phyloP scores from a whole-genome alignment of 1,140 invertebrate species.

The Dendroctonus valens region DNA sequence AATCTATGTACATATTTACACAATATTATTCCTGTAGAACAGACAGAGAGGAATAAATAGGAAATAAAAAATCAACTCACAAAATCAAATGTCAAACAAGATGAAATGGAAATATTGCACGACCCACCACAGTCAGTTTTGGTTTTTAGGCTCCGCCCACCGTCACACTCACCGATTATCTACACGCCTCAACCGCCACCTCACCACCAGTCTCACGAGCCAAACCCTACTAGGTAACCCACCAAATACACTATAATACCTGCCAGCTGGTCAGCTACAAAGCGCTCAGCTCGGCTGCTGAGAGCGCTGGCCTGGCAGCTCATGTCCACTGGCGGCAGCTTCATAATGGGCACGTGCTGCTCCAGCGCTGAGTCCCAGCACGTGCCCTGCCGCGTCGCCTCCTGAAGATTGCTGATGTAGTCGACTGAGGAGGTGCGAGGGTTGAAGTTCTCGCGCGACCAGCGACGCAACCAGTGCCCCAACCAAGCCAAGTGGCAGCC shows the following conservation, averaged over 20 bases:
- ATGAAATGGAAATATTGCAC: no score
- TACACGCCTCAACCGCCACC: no score
- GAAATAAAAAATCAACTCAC: no score
- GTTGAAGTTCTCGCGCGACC: conserved; percentile 76
- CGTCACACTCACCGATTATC: no score
- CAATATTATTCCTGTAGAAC: no score
- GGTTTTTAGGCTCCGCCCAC: no score
- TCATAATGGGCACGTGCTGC: conserved; percentile 63
- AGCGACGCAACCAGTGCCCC: conserved; percentile 81
- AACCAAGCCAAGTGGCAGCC: conserved; percentile 88
- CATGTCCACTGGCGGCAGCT: conserved; percentile 71
- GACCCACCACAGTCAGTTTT: no score
- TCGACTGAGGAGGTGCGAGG: conserved; percentile 65
- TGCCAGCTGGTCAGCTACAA: neutral
- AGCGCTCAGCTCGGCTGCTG: conserved; percentile 49
- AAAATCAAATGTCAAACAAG: no score
- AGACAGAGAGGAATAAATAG: no score
- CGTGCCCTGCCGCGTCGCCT: conserved; percentile 56
- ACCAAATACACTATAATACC: conserved; percentile 15
- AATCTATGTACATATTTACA: no score
- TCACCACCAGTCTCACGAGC: conserved; percentile 13
- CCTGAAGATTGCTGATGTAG: conserved; percentile 53
- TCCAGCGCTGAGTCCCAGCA: conserved; percentile 64
- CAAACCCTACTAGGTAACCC: conserved; percentile 11
- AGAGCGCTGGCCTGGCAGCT: conserved; percentile 73